These are phyloP conservation scores for Anabacerthia variegaticeps DNA, from an alignment of 2,797 vertebrate species.

Conservation along the genomic window DNA sequence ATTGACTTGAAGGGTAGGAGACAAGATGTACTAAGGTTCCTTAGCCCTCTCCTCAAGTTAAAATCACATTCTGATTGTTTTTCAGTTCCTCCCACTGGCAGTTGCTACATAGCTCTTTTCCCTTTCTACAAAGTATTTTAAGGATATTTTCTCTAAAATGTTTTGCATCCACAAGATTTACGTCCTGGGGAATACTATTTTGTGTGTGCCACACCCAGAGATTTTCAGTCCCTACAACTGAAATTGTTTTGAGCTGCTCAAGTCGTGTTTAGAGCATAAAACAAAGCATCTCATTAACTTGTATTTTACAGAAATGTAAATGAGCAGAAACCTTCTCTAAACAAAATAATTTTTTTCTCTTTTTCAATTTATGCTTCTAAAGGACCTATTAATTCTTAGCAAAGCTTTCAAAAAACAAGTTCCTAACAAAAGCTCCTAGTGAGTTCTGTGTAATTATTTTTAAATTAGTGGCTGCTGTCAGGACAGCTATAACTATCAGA, in stretches of 20 bases:
- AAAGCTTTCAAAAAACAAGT: background rate
- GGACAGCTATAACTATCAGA: background rate
- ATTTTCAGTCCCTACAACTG: background rate
- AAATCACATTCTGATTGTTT: background rate
- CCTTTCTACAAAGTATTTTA: background rate
- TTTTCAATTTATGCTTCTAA: background rate
- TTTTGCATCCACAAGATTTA: background rate
- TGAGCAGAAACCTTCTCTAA: background rate
- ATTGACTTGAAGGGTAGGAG: background rate
- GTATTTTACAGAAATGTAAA: background rate
- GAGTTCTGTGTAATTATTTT: conserved; percentile 5
- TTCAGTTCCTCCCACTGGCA: background rate
- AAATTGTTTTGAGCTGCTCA: background rate
- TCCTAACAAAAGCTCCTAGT: background rate
- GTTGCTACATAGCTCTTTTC: background rate
- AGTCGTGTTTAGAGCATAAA: background rate
- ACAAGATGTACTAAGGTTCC: background rate
- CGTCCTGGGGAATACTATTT: background rate
- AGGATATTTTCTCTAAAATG: background rate
- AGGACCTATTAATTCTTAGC: background rate
- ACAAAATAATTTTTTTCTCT: background rate
- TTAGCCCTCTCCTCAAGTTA: background rate
- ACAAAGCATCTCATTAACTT: background rate
- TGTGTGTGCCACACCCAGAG: background rate
- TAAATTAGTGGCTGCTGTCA: background rate